Evolutionary conservation across 23 tunicate species (phyloP), one percentile per base, ranked within the genome.

Genomic region (Pegea sp.): DNA sequence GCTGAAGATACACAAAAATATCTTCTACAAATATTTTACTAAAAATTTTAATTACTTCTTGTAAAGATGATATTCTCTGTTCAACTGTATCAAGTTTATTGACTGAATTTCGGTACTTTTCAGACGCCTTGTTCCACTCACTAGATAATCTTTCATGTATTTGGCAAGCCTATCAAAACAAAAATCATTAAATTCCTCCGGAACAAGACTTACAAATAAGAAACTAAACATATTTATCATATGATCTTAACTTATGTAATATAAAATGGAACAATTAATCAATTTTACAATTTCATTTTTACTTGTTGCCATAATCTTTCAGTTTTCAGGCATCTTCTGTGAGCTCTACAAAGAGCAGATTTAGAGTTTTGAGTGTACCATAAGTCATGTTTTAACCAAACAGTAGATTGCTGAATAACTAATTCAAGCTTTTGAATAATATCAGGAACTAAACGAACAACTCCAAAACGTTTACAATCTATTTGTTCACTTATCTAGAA

Each of bases 301-400:
- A 71, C 93, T 69, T 80, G 74, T 66, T 69, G 69, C 79, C 79
- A 80, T 29, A 64, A 31, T 48, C 74, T 60, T 53, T 80, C 72
- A 26, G 79, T 80, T 54, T 80, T 80, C 43, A 71, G 28, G 44
- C 51, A 80, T 26, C 93, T 42, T 30, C 93, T 29, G 53, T 80
- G 79, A 20, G 70, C 74, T 42, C 93, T 59, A 28, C 58, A 60
- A 27, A 71, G 38, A n/a, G 66, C 79, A 24, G 67, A 60, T 33
- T 66, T 80, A 2, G 79, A 61, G 59, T 72, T 71, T 55, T 80
- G 79, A 28, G 76, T 69, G 65, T 65, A 71, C 34, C 71, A 21
- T 18, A 64, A 31, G 48, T 80, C 93, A 22, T 66, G 49, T 28
- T 80, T 80, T 42, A 80, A 28, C 93, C 93, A 80, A 69, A 54